These are phyloP conservation scores for Sebastes glaucus DNA, from an alignment of 2,797 vertebrate species.

Conservation along the genomic window DNA sequence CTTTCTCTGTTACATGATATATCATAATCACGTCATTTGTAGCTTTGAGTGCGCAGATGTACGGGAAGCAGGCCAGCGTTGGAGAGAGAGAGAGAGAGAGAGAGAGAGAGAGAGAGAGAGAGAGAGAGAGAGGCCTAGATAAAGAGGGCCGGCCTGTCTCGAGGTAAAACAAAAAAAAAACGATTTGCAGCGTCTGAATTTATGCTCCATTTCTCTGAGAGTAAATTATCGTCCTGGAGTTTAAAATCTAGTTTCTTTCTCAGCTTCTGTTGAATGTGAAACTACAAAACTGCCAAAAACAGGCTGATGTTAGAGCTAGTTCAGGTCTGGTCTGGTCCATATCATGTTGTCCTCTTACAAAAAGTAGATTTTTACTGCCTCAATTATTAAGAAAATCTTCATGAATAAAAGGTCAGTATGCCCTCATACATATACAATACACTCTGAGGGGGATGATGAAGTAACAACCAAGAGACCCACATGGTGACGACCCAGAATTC, in stretches of 20 bases:
- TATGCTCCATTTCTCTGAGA: conserved; percentile 23
- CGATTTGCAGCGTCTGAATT: conserved; percentile 12
- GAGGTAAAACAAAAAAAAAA: conserved; percentile 16
- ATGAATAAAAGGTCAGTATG: background rate
- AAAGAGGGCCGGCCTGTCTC: conserved; percentile 8
- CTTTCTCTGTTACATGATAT: conserved; percentile 86
- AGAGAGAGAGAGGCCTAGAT: conserved; percentile 39
- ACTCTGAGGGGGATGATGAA: background rate
- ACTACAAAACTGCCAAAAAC: background rate
- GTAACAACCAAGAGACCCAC: background rate
- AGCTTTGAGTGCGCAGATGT: conserved; percentile 81
- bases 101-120: background rate
- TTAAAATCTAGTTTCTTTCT: background rate
- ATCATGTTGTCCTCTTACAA: background rate
- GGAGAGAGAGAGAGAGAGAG: conserved; percentile 17
- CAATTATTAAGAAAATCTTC: background rate
- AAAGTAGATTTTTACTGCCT: background rate
- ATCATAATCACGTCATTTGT: conserved; percentile 92
- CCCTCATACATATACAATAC: background rate
- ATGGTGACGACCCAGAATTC: background rate
- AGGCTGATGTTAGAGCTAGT: too few species aligned
- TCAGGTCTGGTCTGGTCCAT: background rate
- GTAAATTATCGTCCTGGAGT: background rate
- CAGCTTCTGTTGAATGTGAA: background rate
- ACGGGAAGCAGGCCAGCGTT: conserved; percentile 52